Percentiles rank a stretch among this genome's conserved stretches.
Evolutionary conservation across 2,888 invertebrate genomes (phyloP).

Genomic region (Rhodophaea formosa): DNA sequence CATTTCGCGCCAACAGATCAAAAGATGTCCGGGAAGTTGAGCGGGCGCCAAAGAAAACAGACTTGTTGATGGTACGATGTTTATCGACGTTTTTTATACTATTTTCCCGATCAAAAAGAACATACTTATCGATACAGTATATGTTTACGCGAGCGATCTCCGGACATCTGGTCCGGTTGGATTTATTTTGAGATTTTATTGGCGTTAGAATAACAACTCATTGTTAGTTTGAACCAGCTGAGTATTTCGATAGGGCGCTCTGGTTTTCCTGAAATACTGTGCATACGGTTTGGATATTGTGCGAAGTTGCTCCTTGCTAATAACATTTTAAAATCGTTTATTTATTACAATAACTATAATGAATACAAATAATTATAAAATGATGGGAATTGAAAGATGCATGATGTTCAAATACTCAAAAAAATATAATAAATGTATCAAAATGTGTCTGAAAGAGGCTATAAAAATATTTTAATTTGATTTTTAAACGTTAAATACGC

Average conservation of each 20-base stretch:
- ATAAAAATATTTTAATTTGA: too few species aligned
- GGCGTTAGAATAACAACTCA: conserved; percentile 16
- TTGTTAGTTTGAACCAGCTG: conserved; percentile 5
- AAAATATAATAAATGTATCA: too few species aligned
- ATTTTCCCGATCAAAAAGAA: conserved; percentile 54
- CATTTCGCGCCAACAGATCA: conserved; percentile 14
- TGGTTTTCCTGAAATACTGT: neutral
- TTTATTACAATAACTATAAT: neutral
- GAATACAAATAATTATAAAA: neutral
- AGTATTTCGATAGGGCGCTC: neutral
- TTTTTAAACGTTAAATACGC: too few species aligned
- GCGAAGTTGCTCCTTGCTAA: too few species aligned
- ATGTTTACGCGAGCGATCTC: conserved; percentile 27
- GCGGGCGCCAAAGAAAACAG: conserved; percentile 51
- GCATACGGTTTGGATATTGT: neutral
- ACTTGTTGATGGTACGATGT: conserved; percentile 35
- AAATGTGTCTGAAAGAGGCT: too few species aligned
- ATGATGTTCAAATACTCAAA: too few species aligned
- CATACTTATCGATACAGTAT: conserved; percentile 39
- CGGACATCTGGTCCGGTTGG: conserved; percentile 28
- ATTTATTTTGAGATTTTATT: conserved; percentile 20
- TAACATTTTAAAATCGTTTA: too few species aligned
- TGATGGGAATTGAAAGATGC: too few species aligned
- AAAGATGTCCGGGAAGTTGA: conserved; percentile 37
- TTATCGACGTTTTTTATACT: conserved; percentile 44